Evolutionary conservation across 2,888 invertebrate species (phyloP).

Genomic region (Lithophane semibrunnea): DNA sequence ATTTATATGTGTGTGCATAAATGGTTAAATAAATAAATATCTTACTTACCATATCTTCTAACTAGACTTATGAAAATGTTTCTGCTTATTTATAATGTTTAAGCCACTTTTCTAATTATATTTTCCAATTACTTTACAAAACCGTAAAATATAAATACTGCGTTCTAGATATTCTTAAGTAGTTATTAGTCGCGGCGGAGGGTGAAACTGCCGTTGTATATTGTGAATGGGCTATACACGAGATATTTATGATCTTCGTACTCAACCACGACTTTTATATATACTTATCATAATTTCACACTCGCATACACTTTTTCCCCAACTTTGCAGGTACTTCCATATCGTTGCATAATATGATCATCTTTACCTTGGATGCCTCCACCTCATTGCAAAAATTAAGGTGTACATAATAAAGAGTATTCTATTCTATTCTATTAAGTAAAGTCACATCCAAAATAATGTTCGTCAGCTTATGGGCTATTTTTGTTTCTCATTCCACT

Average conservation of each 20-base stretch:
- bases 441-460: slow-evolving; percentile 2
- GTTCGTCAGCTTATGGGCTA: no score
- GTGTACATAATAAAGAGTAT: no score
- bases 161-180: slow-evolving; percentile 39
- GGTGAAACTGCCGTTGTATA: slow-evolving; percentile 30
- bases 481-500: not conserved
- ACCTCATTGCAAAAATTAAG: slow-evolving; percentile 37
- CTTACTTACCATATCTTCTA: not conserved
- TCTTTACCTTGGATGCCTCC: slow-evolving; percentile 54
- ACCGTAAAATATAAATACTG: slow-evolving; percentile 30
- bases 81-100: not conserved
- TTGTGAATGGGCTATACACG: slow-evolving; percentile 55
- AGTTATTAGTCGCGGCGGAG: slow-evolving; percentile 34
- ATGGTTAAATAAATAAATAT: no score
- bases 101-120: slow-evolving; percentile 1
- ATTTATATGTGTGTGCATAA: no score
- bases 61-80: not conserved
- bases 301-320: slow-evolving; percentile 52
- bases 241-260: slow-evolving; percentile 56
- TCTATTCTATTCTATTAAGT: no score
- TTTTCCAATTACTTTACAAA: slow-evolving; percentile 12
- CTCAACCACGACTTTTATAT: slow-evolving; percentile 62
- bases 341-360: slow-evolving; percentile 64
- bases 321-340: slow-evolving; percentile 51
- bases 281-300: slow-evolving; percentile 69